Evolutionary conservation across 2,797 vertebrate species (phyloP), one percentile per base, ranked within the genome.

Genomic region (Sphenodon punctatus): DNA sequence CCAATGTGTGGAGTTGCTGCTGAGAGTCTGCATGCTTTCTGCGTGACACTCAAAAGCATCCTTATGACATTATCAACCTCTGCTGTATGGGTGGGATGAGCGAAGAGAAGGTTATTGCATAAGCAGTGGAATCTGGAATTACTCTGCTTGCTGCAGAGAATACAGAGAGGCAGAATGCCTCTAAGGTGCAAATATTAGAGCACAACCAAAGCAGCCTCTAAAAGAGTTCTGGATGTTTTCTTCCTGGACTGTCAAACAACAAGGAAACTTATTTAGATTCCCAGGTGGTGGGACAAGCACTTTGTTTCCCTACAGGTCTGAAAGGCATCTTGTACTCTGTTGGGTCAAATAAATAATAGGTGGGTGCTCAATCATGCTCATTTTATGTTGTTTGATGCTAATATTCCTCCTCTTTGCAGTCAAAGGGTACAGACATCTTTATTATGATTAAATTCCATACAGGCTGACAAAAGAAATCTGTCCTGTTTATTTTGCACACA

Each of bases 281-380:
- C 67, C 67, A 41, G 13, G 64, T 36, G 36, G 36, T 58, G 58
- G 55, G 19, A 11, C 6, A 20, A 3, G 51, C n/a, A 51, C 19
- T n/a, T 43, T 51, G 2, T 85, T 86, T 83, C 75, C 75, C 55
- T 83, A 19, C 15, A 48, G 60, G 30, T 61, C n/a, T 77, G 38
- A 70, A 71, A 75, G 73, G 70, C 73, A 53, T 5, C 2, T 12
- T 4, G 12, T 32, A 36, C 11, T 36, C 20, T 58, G 34, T 14
- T 22, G 20, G 55, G 20, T 58, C 32, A 77, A 36, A 43, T 49
- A 58, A 69, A 69, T 8, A n/a, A 13, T 75, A 9, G 2, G 1
- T 25, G 67, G 64, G 45, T 36, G 10, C 32, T 56, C 0, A 0
- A 2, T 58, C 48, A 3, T 23, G 43, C 75, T 48, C 39, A 1